Base-by-base conservation (phyloP, 2,888 invertebrate species). In the Harpagoxenus sublaevis region DNA sequence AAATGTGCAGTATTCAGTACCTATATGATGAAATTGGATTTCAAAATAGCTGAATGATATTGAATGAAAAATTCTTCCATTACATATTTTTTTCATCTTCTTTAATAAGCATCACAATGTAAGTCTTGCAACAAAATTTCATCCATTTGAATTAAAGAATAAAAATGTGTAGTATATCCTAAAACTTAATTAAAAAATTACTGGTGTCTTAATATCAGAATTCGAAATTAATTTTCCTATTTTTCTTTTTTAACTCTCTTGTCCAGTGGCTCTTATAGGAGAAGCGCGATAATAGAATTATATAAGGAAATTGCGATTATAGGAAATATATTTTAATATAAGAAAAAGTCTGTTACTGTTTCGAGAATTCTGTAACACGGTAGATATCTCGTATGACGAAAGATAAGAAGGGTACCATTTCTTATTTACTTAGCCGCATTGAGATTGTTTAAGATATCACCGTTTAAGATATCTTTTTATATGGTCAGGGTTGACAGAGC, bases 321-420 rank as follows among this genome's bases (percentile, higher is more conserved):
- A 55, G 2, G 3, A 66, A 55, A 78, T 66, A 78, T 66, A 66
- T 78, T 78, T 66, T 23, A 68, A 28, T 4, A 18, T 55, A 28
- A 12, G 35, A 10, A 57, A 57, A 68, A 23, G 31, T 70, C 9
- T 55, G 15, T 35, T 57, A 39, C 23, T 35, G 28, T 39, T 70
- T 35, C 23, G 48, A 90, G 62, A 63, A 78, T 85, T 57, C 57
- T 55, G 78, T 55, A 65, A 60, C 57, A 55, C 71, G 81, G 48
- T 70, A 70, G 84, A 77, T 78, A 77, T 87, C 81, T 77, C 48
- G 39, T 23, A 63, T 42, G 65, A 75, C 53, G 57, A 60, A n/a
- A 81, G 87, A 87, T 86, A 91, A 90, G 86, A 86, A 88, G 90
- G 86, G 84, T 86, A 88, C 89, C 88, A 86, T 89, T 89, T 88